A percentile compares a stretch with the other conserved stretches of the same genome.
phyloP scores from a whole-genome alignment of 1,140 invertebrate genomes.

The Aphelenchoides besseyi region DNA sequence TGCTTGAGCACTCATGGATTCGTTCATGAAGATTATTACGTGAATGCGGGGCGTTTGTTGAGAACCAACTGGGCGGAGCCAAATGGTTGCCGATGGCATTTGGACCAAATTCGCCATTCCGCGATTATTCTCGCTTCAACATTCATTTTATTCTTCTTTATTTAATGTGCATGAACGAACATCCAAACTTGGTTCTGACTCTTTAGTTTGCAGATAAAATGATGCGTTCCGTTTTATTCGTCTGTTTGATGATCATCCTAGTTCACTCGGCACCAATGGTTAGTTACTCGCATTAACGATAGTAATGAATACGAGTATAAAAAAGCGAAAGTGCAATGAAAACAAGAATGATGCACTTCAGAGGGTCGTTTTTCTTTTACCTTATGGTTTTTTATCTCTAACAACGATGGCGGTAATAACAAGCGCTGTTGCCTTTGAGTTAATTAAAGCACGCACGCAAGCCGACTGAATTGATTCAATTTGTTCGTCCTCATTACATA shows the following conservation, averaged over 20 bases:
- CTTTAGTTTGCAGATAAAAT: no score
- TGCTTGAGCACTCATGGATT: no score
- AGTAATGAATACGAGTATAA: no score
- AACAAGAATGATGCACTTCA: no score
- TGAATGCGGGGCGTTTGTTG: no score
- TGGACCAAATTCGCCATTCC: background rate
- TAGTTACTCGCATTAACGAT: background rate
- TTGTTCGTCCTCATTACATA: background rate
- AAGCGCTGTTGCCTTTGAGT: background rate
- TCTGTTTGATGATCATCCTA: background rate
- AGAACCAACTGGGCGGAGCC: background rate
- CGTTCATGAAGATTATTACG: slow-evolving; percentile 2
- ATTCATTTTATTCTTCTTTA: background rate
- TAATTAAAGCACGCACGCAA: background rate
- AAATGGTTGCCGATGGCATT: background rate
- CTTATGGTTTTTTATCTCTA: no score
- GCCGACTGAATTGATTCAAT: background rate
- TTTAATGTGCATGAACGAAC: background rate
- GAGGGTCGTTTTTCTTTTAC: no score
- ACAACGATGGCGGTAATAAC: no score
- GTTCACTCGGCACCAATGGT: background rate
- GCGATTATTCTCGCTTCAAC: background rate
- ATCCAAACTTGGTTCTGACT: no score
- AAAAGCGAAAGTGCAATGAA: no score
- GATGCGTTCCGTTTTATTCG: background rate